phyloP scores from a whole-genome alignment of 2,797 vertebrate species.

The Microcaecilia unicolor region DNA sequence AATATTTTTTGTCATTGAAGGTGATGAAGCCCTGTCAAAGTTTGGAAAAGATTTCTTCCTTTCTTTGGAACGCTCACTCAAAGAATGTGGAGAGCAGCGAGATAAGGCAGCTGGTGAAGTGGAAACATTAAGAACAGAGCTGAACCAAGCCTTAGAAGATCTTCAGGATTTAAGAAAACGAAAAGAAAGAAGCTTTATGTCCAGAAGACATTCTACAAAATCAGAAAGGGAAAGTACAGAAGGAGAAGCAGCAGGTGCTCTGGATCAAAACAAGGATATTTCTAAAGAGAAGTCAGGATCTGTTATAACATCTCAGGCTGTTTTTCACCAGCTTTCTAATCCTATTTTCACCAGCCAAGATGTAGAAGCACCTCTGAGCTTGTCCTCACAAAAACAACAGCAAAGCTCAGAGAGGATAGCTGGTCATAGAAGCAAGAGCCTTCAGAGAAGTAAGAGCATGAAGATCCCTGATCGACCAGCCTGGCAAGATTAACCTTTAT shows the following conservation, averaged over 20 bases:
- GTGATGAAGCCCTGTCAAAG: constrained; percentile 28
- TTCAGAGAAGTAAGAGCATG: constrained; percentile 20
- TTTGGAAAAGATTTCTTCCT: constrained; percentile 33
- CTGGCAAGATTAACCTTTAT: constrained; percentile 25
- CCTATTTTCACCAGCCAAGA: neutral
- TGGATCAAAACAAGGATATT: neutral
- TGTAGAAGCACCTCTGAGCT: neutral
- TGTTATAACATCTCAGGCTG: neutral
- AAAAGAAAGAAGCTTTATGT: constrained; percentile 10
- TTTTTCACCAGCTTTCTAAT: constrained; percentile 1
- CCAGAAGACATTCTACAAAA: constrained; percentile 2
- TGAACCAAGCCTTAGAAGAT: constrained; percentile 20
- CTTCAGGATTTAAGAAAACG: constrained; percentile 19
- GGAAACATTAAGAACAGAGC: constrained; percentile 23
- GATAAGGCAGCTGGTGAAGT: constrained; percentile 29
- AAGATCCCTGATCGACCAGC: constrained; percentile 14
- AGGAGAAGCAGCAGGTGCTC: neutral
- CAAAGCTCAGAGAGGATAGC: constrained; percentile 26
- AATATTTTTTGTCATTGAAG: constrained; percentile 7
- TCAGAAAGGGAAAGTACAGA: neutral
- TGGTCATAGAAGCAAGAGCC: constrained; percentile 25
- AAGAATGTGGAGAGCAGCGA: constrained; percentile 24
- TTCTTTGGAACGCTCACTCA: constrained; percentile 25
- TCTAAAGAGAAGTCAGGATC: neutral
- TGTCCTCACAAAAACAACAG: constrained; percentile 20